phyloP scores from a whole-genome alignment of 2,113 vertebrate genomes.

The Istiophorus platypterus region DNA sequence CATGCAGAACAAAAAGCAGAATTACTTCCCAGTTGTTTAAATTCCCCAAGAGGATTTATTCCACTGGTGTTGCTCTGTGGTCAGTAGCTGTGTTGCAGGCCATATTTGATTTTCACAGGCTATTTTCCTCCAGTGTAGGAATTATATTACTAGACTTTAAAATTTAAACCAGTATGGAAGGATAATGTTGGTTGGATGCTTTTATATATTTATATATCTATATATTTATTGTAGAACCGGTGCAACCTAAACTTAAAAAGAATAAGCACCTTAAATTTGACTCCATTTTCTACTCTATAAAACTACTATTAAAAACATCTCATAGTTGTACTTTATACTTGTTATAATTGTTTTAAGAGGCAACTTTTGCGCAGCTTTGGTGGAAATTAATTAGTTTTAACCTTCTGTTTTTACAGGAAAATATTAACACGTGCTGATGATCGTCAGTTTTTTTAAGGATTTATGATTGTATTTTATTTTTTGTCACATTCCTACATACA shows the following conservation, averaged over 20 bases:
- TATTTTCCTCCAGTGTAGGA: conserved; percentile 30
- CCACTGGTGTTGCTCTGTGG: not conserved
- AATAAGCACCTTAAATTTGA: not conserved
- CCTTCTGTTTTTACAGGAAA: not conserved
- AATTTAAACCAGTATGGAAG: not conserved
- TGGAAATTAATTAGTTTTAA: not conserved
- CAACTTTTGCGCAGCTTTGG: not conserved
- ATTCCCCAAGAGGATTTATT: not conserved
- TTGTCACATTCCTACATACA: not conserved
- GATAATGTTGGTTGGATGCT: not conserved
- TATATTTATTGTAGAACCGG: not conserved
- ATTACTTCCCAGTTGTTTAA: not conserved
- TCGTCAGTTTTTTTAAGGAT: not conserved
- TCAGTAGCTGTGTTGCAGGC: conserved; percentile 43
- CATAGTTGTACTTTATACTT: not conserved
- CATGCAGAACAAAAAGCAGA: not conserved
- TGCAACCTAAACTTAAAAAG: not conserved
- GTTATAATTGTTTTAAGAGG: not conserved
- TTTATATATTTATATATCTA: no score
- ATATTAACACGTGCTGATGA: not conserved
- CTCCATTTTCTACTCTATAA: not conserved
- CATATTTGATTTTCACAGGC: conserved; percentile 5
- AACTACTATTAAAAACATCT: not conserved
- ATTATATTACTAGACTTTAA: conserved; percentile 41
- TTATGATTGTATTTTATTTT: not conserved